Evolutionary conservation across 2,888 invertebrate species (phyloP).

Genomic region (Latheticus oryzae): DNA sequence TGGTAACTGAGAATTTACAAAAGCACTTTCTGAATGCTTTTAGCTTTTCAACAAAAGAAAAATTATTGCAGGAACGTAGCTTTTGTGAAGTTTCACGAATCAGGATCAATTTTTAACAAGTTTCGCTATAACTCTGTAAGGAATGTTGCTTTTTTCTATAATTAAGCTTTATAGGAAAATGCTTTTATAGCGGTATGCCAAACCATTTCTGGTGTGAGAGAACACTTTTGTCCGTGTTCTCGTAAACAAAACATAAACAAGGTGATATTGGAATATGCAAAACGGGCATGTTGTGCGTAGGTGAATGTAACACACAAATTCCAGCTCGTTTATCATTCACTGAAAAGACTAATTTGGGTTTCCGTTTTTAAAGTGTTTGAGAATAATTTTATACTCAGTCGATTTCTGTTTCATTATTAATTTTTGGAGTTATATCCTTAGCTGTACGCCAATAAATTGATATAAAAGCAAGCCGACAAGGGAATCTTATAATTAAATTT

Average conservation of each 20-base stretch:
- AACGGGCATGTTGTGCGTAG: conserved; percentile 1
- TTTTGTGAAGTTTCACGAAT: conserved; percentile 24
- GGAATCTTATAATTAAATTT: conserved; percentile 31
- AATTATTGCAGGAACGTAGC: conserved; percentile 20
- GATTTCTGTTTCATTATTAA: conserved; percentile 19
- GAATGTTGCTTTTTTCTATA: conserved; percentile 12
- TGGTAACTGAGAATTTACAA: conserved; percentile 29
- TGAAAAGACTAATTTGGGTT: conserved; percentile 19
- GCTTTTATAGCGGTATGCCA: conserved; percentile 1
- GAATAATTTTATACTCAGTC: conserved; percentile 30
- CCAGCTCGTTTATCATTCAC: conserved; percentile 22
- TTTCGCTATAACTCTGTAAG: conserved; percentile 7
- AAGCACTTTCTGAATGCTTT: conserved; percentile 34
- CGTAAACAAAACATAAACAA: conserved; percentile 8
- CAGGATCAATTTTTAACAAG: conserved; percentile 31
- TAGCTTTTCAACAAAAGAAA: conserved; percentile 32
- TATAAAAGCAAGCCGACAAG: conserved; percentile 30
- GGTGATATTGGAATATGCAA: conserved; percentile 7
- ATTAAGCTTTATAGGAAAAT: conserved; percentile 19
- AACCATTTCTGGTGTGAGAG: conserved; percentile 1
- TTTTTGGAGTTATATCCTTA: conserved; percentile 22
- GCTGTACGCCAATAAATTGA: conserved; percentile 29
- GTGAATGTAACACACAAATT: conserved; percentile 11
- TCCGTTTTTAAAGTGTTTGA: conserved; percentile 27
- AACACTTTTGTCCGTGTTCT: conserved; percentile 2